A percentile compares a stretch with the other conserved stretches of the same genome.
phyloP scores from a whole-genome alignment of 2,113 vertebrate species.

The Gopherus flavomarginatus region DNA sequence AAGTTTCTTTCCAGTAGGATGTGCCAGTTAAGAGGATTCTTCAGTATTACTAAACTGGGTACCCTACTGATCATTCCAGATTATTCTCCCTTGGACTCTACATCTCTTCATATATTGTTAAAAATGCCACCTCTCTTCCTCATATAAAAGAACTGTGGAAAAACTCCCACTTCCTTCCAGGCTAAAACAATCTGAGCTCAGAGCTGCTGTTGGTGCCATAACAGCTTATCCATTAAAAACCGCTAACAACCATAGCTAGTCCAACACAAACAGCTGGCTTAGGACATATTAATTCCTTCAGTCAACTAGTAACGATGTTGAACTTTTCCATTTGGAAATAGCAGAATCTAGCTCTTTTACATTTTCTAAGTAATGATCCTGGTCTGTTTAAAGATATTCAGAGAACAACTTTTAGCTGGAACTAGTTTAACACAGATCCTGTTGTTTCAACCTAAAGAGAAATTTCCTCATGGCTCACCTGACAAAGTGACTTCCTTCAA shows the following conservation, averaged over 20 bases:
- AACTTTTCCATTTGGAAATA: neutral
- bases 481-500: neutral
- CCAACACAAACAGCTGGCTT: neutral
- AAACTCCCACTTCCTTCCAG: neutral
- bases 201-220: neutral
- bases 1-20: neutral
- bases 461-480: neutral
- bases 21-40: neutral
- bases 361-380: neutral
- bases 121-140: neutral
- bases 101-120: neutral
- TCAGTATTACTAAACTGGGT: conserved; percentile 4
- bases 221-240: neutral
- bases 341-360: neutral
- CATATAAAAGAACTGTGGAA: too few relatives aligned
- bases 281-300: neutral
- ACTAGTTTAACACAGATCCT: neutral
- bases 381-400: neutral
- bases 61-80: neutral
- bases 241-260: neutral
- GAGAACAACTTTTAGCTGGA: neutral
- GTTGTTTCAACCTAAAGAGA: neutral
- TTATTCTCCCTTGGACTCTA: neutral
- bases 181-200: neutral
- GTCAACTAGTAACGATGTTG: neutral